A percentile compares a stretch with the other conserved stretches of the same genome.
Evolutionary conservation across 2,113 vertebrate genomes (phyloP).

Genomic region (Scatophagus argus): DNA sequence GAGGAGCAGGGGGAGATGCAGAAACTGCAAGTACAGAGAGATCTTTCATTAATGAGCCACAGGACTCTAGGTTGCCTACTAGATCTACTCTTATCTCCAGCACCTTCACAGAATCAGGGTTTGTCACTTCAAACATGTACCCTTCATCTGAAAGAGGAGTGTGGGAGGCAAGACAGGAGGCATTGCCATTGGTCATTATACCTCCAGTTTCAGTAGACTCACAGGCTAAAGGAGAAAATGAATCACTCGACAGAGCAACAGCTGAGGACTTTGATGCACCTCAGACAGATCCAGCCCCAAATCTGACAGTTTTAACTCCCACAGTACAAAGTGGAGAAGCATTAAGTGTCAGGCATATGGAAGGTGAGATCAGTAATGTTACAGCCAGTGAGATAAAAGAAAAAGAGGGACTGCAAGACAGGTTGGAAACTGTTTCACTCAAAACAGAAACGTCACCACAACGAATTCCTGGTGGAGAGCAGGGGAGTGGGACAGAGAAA

Average conservation of each 20-base stretch:
- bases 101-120: conserved; percentile 3
- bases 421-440: background rate
- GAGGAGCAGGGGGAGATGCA: background rate
- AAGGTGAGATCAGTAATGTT: background rate
- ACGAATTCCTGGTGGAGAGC: background rate
- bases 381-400: conserved; percentile 1
- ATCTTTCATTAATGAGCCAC: background rate
- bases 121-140: background rate
- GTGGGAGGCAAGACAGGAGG: background rate
- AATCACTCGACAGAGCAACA: background rate
- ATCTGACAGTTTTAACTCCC: conserved; percentile 3
- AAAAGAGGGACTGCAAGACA: background rate
- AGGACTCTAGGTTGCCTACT: conserved; percentile 7
- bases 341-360: background rate
- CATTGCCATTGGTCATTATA: background rate
- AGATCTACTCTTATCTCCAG: conserved; percentile 3
- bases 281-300: background rate
- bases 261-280: background rate
- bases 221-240: background rate
- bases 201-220: conserved; percentile 7
- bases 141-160: conserved; percentile 1
- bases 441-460: background rate
- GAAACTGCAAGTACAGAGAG: conserved; percentile 2
- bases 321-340: conserved; percentile 19
- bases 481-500: conserved; percentile 8